Conservation (phyloP, 64 coral and sea anemone genomes). For the Pocillopora damicornis region DNA sequence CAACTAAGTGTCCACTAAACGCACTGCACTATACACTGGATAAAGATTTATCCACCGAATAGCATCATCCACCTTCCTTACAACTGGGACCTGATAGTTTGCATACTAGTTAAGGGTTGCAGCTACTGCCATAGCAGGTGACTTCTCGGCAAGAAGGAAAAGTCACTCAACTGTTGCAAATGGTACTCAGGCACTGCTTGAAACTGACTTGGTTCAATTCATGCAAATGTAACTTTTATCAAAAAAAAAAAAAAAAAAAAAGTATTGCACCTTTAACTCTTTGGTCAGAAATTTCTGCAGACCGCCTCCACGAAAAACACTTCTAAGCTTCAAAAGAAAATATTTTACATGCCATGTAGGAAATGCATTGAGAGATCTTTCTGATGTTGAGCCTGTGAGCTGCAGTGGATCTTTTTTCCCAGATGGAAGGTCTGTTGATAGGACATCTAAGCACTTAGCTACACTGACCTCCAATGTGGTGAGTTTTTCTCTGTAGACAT, state of each 20-base stretch:
- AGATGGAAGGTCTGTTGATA: neutral
- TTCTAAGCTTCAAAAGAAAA: constrained; percentile 9
- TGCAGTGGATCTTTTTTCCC: neutral
- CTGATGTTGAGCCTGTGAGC: neutral
- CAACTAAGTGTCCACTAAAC: no score
- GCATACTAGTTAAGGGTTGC: no score
- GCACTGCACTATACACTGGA: no score
- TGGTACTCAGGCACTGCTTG: no score
- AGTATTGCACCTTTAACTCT: constrained; percentile 30
- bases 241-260: neutral
- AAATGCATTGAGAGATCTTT: neutral
- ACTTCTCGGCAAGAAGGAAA: no score
- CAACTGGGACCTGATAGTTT: no score
- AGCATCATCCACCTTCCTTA: no score
- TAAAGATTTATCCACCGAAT: no score
- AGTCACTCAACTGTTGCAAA: no score
- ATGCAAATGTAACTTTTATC: no score
- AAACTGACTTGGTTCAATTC: no score
- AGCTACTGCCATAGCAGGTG: no score
- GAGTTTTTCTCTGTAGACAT: constrained; percentile 17
- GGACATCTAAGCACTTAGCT: constrained; percentile 28
- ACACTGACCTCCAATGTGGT: constrained; percentile 8
- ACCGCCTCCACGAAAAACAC: neutral
- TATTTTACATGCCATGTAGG: constrained; percentile 21
- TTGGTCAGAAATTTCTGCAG: constrained; percentile 9